Evolutionary conservation across 2,888 invertebrate genomes (phyloP).

Genomic region (Tanypteryx hageni): DNA sequence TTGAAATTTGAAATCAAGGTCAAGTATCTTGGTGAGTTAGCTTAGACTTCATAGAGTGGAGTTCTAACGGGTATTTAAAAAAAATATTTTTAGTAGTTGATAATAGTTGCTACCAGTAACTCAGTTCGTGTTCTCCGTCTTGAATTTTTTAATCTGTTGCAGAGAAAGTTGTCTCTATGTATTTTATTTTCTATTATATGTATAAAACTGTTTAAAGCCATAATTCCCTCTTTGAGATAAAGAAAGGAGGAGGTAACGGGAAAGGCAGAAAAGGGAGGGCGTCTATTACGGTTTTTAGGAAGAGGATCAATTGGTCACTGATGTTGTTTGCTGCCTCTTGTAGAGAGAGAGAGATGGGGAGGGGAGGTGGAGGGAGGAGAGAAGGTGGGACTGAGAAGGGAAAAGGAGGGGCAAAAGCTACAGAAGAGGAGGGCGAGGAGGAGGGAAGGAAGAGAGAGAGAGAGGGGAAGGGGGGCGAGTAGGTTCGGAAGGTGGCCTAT

Average conservation of each 20-base stretch:
- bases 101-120: no score
- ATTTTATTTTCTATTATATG: no score
- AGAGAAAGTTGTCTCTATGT: no score
- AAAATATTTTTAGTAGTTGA: no score
- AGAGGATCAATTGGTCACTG: slow-evolving; percentile 9
- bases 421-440: background rate
- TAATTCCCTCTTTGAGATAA: background rate
- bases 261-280: background rate
- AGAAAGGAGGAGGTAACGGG: background rate
- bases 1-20: no score
- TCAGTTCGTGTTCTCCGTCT: no score
- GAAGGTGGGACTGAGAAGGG: background rate
- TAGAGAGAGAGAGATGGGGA: background rate
- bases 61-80: no score
- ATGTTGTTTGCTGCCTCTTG: background rate
- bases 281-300: background rate
- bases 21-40: no score
- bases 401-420: background rate
- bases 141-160: no score
- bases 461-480: background rate
- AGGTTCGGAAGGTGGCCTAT: slow-evolving; percentile 6
- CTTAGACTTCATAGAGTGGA: no score
- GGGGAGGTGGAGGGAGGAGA: background rate
- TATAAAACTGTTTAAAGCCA: no score
- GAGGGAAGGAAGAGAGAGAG: no score